Evolutionary conservation across 2,113 vertebrate species (phyloP), one percentile per base, ranked within the genome.

Genomic region (Seriola rivoliana): DNA sequence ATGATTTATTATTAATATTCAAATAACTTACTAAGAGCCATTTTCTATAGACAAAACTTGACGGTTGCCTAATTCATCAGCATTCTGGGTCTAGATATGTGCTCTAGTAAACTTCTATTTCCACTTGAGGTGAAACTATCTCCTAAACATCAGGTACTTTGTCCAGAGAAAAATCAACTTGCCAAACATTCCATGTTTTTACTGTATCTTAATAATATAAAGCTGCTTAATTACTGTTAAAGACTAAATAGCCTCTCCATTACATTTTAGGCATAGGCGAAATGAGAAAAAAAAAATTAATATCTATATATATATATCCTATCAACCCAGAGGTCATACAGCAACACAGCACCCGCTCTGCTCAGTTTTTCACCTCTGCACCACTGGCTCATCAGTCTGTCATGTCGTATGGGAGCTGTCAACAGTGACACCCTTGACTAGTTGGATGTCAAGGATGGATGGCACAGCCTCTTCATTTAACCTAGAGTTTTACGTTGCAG

Each of bases 381-480:
- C 78, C 78, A 78, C 67, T 62, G 69, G 74, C 88, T 86, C 92
- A 76, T 88, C 84, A 80, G 73, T 88, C 87, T 87, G 84, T 92
- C 89, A 89, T 84, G 54, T 71, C 55, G 82, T 83, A 59, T 79
- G 58, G 55, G 67, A 88, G 89, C 92, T 87, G 92, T 92, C 92
- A 91, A 75, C 80, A 86, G 71, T 85, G 88, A 89, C 85, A 86
- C 82, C 81, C 66, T 81, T 57, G 25, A 55, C 86, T 85, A 82
- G 87, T 75, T 85, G 80, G 84, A 75, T 90, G 88, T 90, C 81
- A 86, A 76, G 85, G 80, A 89, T 90, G 85, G 85, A 86, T 88
- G 81, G 44, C 66, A 46, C 72, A 65, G 89, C 81, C 78, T 84
- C 71, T 85, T 86, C 82, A 82, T 88, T 90, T 86, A 82, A 85